Percentiles rank a stretch among this genome's conserved stretches.
Conservation (phyloP, 2,888 invertebrate species). For the Perizoma affinitatum region DNA sequence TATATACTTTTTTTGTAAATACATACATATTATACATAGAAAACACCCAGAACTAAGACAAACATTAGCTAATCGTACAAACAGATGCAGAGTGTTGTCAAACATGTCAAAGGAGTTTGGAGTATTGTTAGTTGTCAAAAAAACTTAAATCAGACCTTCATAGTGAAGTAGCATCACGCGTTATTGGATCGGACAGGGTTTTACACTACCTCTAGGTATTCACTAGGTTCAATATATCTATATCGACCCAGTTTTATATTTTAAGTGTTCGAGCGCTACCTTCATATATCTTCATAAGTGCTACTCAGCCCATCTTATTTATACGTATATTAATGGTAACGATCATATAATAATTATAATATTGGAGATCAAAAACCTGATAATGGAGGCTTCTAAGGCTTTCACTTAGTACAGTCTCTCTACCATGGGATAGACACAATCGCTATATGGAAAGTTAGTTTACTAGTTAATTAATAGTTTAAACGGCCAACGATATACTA, state of each 20-base stretch:
- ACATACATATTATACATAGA: too few relatives aligned
- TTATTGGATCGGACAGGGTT: too few relatives aligned
- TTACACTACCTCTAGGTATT: too few relatives aligned
- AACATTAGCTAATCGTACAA: too few relatives aligned
- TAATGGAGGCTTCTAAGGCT: constrained; percentile 6
- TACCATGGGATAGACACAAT: constrained; percentile 16
- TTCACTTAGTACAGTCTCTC: constrained; percentile 16
- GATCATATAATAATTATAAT: constrained; percentile 5
- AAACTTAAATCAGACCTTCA: too few relatives aligned
- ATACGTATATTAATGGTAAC: constrained; percentile 5
- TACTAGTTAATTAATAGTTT: constrained; percentile 29
- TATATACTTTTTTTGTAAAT: too few relatives aligned
- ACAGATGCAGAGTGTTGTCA: too few relatives aligned
- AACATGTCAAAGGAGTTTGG: too few relatives aligned
- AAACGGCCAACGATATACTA: constrained; percentile 6
- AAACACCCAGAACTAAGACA: too few relatives aligned
- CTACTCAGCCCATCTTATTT: neutral
- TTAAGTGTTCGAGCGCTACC: neutral
- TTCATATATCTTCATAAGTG: neutral
- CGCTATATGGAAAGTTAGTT: constrained; percentile 28
- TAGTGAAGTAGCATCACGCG: too few relatives aligned
- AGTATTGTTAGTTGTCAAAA: too few relatives aligned
- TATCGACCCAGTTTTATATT: neutral
- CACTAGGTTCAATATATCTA: too few relatives aligned
- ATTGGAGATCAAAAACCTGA: constrained; percentile 6